phyloP scores from a whole-genome alignment of 2,888 invertebrate species.

The Hartigia nigra region DNA sequence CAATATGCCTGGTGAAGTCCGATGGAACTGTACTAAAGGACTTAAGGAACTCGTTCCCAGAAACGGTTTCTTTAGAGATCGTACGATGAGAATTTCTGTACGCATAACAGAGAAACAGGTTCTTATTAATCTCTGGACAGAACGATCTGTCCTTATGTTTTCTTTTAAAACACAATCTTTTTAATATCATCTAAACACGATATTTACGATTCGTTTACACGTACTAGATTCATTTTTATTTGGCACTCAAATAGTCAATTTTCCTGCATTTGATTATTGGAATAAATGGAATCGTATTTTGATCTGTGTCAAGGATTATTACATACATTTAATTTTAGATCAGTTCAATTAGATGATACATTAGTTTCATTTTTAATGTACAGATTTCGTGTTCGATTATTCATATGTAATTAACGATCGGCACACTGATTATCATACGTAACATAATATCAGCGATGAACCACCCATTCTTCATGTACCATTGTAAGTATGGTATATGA shows the following conservation, averaged over 20 bases:
- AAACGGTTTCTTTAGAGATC: neutral
- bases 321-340: neutral
- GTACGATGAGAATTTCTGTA: neutral
- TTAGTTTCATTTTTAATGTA: neutral
- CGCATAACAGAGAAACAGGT: neutral
- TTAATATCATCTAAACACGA: neutral
- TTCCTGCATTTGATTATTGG: neutral
- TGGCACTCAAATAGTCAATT: neutral
- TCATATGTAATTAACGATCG: neutral
- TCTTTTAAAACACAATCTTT: neutral
- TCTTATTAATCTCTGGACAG: neutral
- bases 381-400: neutral
- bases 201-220: neutral
- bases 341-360: neutral
- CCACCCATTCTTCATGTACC: neutral
- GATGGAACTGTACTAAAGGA: neutral
- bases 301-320: neutral
- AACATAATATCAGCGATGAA: neutral
- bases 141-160: neutral
- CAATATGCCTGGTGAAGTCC: slow-evolving; percentile 6
- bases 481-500: neutral
- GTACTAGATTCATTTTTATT: neutral
- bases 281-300: neutral
- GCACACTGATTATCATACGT: neutral
- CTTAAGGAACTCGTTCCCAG: neutral